Percentiles rank a stretch among this genome's conserved stretches.
Evolutionary conservation across 2,113 vertebrate genomes (phyloP).

Genomic region (Smithornis capensis): DNA sequence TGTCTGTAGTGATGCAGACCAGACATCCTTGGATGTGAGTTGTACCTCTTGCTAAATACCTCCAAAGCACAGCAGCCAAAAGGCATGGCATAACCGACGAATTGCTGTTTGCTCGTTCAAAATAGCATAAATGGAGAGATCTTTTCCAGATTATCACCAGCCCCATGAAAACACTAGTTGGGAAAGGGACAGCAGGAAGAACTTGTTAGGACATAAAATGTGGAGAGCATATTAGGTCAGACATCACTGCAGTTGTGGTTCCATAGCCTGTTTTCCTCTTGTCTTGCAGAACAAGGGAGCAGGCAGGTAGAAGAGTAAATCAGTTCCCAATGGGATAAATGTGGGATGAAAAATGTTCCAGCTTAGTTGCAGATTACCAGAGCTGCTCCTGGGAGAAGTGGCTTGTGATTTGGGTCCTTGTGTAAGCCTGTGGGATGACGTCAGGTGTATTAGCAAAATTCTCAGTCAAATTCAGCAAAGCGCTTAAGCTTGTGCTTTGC

Average conservation of each 20-base stretch:
- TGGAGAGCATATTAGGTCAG: neutral
- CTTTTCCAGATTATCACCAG: neutral
- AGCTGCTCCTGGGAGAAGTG: constrained; percentile 3
- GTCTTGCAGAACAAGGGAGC: neutral
- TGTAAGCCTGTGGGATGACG: constrained; percentile 7
- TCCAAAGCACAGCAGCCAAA: neutral
- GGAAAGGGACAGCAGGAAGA: neutral
- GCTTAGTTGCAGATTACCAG: constrained; percentile 3
- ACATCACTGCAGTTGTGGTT: neutral
- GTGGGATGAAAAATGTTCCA: neutral
- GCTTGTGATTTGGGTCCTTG: constrained; percentile 19
- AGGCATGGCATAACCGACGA: neutral
- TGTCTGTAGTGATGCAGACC: neutral
- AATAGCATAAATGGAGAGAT: neutral
- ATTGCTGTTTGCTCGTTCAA: rapidly evolving
- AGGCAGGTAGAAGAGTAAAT: neutral
- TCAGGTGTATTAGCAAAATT: constrained; percentile 17
- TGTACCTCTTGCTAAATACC: neutral
- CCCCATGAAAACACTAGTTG: neutral
- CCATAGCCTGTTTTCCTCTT: neutral
- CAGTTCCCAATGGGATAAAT: neutral
- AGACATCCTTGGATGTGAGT: neutral
- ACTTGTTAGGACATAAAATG: neutral
- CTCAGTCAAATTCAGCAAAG: constrained; percentile 10
- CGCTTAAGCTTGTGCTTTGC: neutral